phyloP scores from a whole-genome alignment of 1,140 invertebrate species.

The Micrasema longulum region DNA sequence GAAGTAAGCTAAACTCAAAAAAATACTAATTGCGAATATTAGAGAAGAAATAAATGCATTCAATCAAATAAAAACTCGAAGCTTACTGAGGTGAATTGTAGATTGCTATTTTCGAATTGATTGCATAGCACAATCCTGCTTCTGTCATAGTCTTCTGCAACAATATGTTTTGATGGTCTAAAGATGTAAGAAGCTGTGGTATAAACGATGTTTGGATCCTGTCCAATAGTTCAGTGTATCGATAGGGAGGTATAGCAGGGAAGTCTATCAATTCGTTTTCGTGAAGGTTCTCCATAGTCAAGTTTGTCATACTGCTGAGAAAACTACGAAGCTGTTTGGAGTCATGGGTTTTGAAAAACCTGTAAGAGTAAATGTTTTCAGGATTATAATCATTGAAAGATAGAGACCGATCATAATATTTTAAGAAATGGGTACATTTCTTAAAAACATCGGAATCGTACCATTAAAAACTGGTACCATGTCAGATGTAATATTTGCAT shows the following conservation, averaged over 20 bases:
- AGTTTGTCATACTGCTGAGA: slow-evolving; percentile 19
- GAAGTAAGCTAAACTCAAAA: too few relatives aligned
- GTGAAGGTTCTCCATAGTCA: slow-evolving; percentile 28
- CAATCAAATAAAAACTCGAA: slow-evolving; percentile 17
- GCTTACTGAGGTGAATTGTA: slow-evolving; percentile 59
- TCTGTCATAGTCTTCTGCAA: slow-evolving; percentile 71
- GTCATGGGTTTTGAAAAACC: slow-evolving; percentile 35
- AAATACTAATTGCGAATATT: too few relatives aligned
- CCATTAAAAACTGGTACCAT: too few relatives aligned
- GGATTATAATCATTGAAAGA: too few relatives aligned
- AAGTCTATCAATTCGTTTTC: slow-evolving; percentile 41
- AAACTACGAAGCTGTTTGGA: slow-evolving; percentile 34
- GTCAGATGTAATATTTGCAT: too few relatives aligned
- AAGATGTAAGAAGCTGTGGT: slow-evolving; percentile 59
- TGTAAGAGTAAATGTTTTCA: too few relatives aligned
- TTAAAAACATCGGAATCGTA: too few relatives aligned
- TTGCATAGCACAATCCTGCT: slow-evolving; percentile 73
- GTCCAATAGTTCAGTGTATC: slow-evolving; percentile 36
- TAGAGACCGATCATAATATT: too few relatives aligned
- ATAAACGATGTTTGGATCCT: slow-evolving; percentile 37
- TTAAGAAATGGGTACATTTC: too few relatives aligned
- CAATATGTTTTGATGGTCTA: slow-evolving; percentile 60
- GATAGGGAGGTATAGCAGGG: slow-evolving; percentile 28
- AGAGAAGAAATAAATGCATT: neutral
- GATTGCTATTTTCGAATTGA: slow-evolving; percentile 69